Percentiles rank a stretch among this genome's conserved stretches.
Conservation (phyloP, 1,140 invertebrate genomes). For the Pseudomyrmex flavicornis region DNA sequence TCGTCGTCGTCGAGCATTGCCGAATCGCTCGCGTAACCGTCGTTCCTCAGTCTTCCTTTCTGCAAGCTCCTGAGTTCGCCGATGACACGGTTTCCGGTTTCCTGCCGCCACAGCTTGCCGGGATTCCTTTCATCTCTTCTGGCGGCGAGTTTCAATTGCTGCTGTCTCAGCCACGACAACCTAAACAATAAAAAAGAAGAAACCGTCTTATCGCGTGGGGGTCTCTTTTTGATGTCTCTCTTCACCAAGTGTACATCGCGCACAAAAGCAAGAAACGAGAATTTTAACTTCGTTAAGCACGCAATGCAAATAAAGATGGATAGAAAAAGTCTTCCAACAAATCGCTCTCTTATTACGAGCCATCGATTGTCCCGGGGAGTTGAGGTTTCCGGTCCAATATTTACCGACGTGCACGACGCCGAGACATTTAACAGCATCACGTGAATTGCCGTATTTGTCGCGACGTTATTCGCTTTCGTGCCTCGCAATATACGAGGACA, state of each 20-base stretch:
- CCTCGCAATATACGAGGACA: conserved; percentile 22
- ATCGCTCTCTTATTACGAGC: conserved; percentile 1
- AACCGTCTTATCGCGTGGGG: conserved; percentile 8
- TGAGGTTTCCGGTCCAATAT: not conserved
- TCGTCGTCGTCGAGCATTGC: conserved; percentile 90
- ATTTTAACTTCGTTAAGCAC: conserved; percentile 6
- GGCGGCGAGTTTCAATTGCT: conserved; percentile 90
- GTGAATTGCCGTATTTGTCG: not conserved
- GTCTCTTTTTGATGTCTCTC: conserved; percentile 14
- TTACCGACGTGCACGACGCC: not conserved
- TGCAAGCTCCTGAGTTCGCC: conserved; percentile 87
- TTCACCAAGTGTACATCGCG: not conserved
- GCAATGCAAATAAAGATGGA: not conserved
- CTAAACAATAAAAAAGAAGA: conserved; percentile 60
- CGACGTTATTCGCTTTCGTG: conserved; percentile 57
- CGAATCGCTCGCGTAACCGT: conserved; percentile 92
- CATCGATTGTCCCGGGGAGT: not conserved
- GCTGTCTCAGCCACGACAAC: conserved; percentile 91
- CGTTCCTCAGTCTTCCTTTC: conserved; percentile 84
- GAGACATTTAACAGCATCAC: conserved; percentile 16
- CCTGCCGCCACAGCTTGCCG: conserved; percentile 89
- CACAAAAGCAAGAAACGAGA: conserved; percentile 2
- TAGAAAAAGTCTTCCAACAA: not conserved
- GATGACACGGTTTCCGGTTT: conserved; percentile 88
- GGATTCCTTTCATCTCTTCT: conserved; percentile 88